Percentiles rank a stretch among this genome's conserved stretches.
These are phyloP conservation scores for Calameuta idolon DNA, from an alignment of 2,888 invertebrate species.

Conservation along the genomic window DNA sequence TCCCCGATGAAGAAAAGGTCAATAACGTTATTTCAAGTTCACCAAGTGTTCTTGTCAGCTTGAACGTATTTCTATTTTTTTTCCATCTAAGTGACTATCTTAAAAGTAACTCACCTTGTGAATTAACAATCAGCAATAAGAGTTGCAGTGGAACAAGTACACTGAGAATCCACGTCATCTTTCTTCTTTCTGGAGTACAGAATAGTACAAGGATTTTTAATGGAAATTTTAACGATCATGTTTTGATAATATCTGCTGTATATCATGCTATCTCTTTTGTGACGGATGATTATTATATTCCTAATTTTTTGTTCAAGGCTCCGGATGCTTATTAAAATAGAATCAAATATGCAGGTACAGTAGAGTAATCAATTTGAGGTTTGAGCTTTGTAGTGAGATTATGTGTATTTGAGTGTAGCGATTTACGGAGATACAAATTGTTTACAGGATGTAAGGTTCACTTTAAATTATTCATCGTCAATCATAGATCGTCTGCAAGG, in stretches of 20 bases:
- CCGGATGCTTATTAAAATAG: not conserved
- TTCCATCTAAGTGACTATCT: not conserved
- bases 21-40: not conserved
- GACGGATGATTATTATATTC: not conserved
- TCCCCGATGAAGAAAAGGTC: not conserved
- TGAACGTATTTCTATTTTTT: no score
- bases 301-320: not conserved
- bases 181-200: not conserved
- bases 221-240: not conserved
- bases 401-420: not conserved
- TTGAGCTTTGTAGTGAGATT: not conserved
- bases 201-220: not conserved
- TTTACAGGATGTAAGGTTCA: not conserved
- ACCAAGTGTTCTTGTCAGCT: not conserved
- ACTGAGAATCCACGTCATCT: not conserved
- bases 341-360: not conserved
- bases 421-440: not conserved
- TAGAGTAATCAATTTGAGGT: not conserved
- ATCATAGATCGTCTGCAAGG: not conserved
- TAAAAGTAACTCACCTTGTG: not conserved
- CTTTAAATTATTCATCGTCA: not conserved
- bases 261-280: not conserved
- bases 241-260: not conserved
- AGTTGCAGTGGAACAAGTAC: not conserved
- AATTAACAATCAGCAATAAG: not conserved